Conservation (phyloP, 2,797 vertebrate genomes). For the Enteromius paludinosus region DNA sequence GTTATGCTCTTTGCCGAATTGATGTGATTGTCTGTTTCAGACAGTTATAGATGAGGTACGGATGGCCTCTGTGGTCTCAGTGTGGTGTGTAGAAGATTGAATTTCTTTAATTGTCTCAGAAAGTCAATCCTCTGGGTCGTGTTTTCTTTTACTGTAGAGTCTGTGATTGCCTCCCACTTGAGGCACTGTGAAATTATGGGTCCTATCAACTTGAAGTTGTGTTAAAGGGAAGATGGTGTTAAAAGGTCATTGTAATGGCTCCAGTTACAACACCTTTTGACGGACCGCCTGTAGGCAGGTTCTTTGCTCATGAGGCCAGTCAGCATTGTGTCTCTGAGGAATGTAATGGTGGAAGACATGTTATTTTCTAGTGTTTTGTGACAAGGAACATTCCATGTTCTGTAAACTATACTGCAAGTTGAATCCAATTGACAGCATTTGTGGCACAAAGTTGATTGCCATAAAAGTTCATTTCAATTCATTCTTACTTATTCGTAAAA, state of each 20-base stretch:
- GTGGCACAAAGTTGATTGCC: background rate
- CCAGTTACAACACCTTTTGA: background rate
- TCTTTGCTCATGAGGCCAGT: background rate
- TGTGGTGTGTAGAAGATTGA: conserved; percentile 12
- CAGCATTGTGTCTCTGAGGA: background rate
- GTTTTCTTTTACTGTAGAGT: conserved; percentile 2
- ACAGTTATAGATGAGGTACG: conserved; percentile 11
- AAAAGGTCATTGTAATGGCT: conserved; percentile 12
- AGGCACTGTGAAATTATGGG: conserved; percentile 2
- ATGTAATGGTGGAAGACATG: background rate
- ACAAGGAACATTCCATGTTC: background rate
- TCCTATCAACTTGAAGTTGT: conserved; percentile 19
- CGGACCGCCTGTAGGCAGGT: background rate
- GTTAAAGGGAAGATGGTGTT: conserved; percentile 26
- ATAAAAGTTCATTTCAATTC: background rate
- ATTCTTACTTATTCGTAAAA: background rate
- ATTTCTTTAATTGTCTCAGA: conserved; percentile 27
- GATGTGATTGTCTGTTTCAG: background rate
- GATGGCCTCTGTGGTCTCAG: background rate
- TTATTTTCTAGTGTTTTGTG: background rate
- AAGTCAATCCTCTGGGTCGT: background rate
- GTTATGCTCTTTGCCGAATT: background rate
- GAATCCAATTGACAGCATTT: background rate
- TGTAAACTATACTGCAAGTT: background rate
- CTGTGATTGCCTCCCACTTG: conserved; percentile 17